Evolutionary conservation across 2,113 vertebrate genomes (phyloP).

Genomic region (Dolichotis patagonum): DNA sequence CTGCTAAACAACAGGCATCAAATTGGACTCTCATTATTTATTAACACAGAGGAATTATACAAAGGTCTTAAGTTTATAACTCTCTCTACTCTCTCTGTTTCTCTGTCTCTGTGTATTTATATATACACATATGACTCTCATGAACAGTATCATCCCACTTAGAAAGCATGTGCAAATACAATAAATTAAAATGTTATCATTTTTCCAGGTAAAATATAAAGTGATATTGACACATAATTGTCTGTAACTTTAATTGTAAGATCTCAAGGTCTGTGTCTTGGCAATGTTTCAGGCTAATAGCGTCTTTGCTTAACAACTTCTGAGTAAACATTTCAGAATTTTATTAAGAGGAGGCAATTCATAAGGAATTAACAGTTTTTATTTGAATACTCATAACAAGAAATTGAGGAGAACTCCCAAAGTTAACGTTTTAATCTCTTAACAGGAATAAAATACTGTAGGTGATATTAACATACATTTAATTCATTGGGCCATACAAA

Average conservation of each 20-base stretch:
- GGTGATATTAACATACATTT: slow-evolving; percentile 75
- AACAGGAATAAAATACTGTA: slow-evolving; percentile 49
- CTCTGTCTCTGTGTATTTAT: not conserved
- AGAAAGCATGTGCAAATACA: not conserved
- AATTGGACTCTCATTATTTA: not conserved
- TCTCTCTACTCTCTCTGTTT: not conserved
- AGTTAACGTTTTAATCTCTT: slow-evolving; percentile 45
- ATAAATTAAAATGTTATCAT: not conserved
- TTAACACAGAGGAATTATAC: not conserved
- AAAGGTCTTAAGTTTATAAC: not conserved
- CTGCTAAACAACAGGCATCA: not conserved
- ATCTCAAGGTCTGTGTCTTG: not conserved
- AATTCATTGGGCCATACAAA: slow-evolving; percentile 69
- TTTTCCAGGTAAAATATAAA: not conserved
- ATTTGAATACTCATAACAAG: slow-evolving; percentile 58
- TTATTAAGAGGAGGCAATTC: not conserved
- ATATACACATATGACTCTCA: not conserved
- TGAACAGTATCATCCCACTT: not conserved
- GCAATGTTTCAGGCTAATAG: not conserved
- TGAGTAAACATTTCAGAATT: not conserved
- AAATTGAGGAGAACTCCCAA: slow-evolving; percentile 36
- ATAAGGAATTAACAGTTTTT: not conserved
- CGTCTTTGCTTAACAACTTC: not conserved
- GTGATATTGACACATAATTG: not conserved
- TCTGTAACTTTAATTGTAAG: not conserved